Conservation (phyloP, 2,888 invertebrate genomes). For the Cephalotes varians region DNA sequence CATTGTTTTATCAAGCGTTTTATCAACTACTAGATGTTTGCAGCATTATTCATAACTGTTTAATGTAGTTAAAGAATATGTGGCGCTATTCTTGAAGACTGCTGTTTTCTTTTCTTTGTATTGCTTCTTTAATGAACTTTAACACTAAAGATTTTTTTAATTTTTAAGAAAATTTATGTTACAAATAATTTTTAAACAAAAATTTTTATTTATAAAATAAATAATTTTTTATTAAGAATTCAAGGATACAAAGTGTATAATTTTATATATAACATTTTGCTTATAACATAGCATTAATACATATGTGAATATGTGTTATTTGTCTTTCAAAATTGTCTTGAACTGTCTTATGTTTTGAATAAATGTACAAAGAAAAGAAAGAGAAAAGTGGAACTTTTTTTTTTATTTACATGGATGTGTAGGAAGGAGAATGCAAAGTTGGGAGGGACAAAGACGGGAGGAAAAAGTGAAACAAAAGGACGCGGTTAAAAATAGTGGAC, state of each 20-base stretch:
- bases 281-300: background rate
- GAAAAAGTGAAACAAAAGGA: conserved; percentile 64
- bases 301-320: background rate
- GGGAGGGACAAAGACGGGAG: conserved; percentile 53
- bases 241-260: background rate
- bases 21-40: background rate
- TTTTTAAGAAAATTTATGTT: no score
- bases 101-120: background rate
- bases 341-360: background rate
- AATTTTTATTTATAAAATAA: no score
- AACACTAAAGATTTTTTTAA: background rate
- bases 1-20: background rate
- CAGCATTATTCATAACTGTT: background rate
- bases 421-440: conserved; percentile 32
- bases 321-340: no score
- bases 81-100: background rate
- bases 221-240: background rate
- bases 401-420: background rate
- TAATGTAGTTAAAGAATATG: background rate
- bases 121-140: background rate
- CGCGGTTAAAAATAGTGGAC: conserved; percentile 70
- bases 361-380: background rate
- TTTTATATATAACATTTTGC: background rate
- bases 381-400: background rate
- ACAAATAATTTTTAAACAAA: no score